Base-by-base conservation (phyloP, 2,888 invertebrate species). In the Platypus cylindrus region DNA sequence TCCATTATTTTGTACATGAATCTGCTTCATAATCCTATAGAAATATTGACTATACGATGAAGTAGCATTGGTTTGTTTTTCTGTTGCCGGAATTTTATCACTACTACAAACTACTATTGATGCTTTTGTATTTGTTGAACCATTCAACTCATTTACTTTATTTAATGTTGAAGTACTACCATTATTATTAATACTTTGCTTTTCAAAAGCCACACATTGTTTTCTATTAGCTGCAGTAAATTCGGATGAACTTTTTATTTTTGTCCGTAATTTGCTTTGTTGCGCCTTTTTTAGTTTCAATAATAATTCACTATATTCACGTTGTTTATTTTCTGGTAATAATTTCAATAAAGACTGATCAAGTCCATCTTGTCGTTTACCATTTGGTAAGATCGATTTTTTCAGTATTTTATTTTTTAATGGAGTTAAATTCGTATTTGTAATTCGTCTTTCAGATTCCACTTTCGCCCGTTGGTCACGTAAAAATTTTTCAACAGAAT, bases 391-490 rank as follows among this genome's bases (percentile, higher is more conserved):
- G 20, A 7, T 9, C 16, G 7, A 13, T 29, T 20, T 18, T 30
- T n/a, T n/a, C 3, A 30, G 17, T 17, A 11, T 3, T 5, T 27
- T 27, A 11, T 4, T 32, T 3, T 23, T 22, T 20, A 9, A 9
- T 20, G 31, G 14, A 7, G 20, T 9, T 7, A 20, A 20, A 9
- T 7, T 20, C 7, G 9, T 20, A 32, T 16, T 34, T 7, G 11
- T n/a, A n/a, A 13, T 12, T 29, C 45, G 38, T 13, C 25, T 37
- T 32, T 53, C 49, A 8, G 54, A 52, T 40, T 62, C 61, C 5
- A 57, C 58, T 42, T 57, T 51, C 11, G 59, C 60, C 33, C 60
- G 46, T 45, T 59, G 56, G 36, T 57, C 54, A 40, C 54, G 58
- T 11, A 63, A 46, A 40, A 63, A 60, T 34, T 54, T 51, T 4